Base-by-base conservation (phyloP, 2,888 invertebrate genomes). In the Coelopa pilipes region DNA sequence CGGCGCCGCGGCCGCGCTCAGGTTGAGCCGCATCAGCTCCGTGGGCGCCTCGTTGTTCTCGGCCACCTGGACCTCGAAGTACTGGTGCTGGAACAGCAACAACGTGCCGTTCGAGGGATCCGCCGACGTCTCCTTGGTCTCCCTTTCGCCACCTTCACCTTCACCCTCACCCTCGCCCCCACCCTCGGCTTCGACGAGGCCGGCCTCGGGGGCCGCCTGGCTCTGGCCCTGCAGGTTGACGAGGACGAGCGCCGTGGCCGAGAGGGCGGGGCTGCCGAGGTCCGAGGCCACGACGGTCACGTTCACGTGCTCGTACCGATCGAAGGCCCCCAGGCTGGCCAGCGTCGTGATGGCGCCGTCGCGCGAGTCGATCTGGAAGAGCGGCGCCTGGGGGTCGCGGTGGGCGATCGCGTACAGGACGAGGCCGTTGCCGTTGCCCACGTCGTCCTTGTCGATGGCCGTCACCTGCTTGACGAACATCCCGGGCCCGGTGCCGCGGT, bases 341-440 rank as follows among this genome's bases (percentile, higher is more conserved):
- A 92, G 91, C 0, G 94, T 95, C 10, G 93, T 93, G 0, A 96
- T 90, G 1, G 93, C 89, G 12, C 96, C 96, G 82, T 96, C 95
- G 81, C 95, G 93, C 0, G 94, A 95, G 84, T 96, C 96, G 69
- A 96, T 93, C 21, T 92, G 89, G 83, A 96, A 96, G 60, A 93
- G 86, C 0, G 90, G 87, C 55, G 90, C 89, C 67, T 85, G 85
- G 81, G 91, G 90, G 76, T 90, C 92, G 76, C 89, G 89, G 75
- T 93, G 91, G 0, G 92, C 91, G 62, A 96, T 89, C 79, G 93
- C 93, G 79, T 93, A 96, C 0, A 96, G 87, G 2, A 96, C 91
- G 60, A 95, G 87, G 0, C 96, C 96, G 82, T 96, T 96, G n/a
- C 96, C 96, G 82, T 96, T 95, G 1, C 94, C 94, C 60, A 92